Base-by-base conservation (phyloP, 1,140 invertebrate genomes). In the Pseudomyrmex pallidus region DNA sequence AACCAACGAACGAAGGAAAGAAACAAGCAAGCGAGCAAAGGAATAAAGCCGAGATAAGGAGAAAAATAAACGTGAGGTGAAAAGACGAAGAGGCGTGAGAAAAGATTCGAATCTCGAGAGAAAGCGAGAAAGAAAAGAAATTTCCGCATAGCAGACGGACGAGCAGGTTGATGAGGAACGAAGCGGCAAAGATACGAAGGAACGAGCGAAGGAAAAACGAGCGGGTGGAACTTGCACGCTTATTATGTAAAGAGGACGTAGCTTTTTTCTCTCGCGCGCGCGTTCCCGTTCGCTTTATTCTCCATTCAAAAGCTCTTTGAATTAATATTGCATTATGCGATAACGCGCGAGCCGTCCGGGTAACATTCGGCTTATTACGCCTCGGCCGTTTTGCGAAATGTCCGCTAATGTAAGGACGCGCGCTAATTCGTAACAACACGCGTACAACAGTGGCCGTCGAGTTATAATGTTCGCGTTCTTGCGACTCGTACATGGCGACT, bases 241-340 rank as follows among this genome's bases (percentile, higher is more conserved):
- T 92, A 91, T 89, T 91, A 92, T 90, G 89, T 91, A 90, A 91
- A 91, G 87, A 87, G 87, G 88, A 89, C 85, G 88, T 78, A 85
- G 84, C 78, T 90, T 88, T 91, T 70, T 89, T 82, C 85, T 82
- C 85, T 80, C 74, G 20, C 77, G 56, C 77, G 56, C 68, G 70
- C 56, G 20, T 78, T 13, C 61, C 67, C 66, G 61, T 80, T 85
- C 84, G 78, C 87, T 89, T 90, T 89, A 91, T 92, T 90, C 80
- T 70, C 84, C 76, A 90, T 92, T 90, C 89, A 91, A 87, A 91
- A 88, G 87, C 84, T 86, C 76, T 85, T 80, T 70, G 87, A 90
- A 91, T 93, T 92, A 93, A 92, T 91, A 91, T 90, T 90, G 87
- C 90, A 90, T 91, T 89, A 90, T 77, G 80, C 74, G 77, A 77